Conservation (phyloP, 2,113 vertebrate species). For the Cavia porcellus region DNA sequence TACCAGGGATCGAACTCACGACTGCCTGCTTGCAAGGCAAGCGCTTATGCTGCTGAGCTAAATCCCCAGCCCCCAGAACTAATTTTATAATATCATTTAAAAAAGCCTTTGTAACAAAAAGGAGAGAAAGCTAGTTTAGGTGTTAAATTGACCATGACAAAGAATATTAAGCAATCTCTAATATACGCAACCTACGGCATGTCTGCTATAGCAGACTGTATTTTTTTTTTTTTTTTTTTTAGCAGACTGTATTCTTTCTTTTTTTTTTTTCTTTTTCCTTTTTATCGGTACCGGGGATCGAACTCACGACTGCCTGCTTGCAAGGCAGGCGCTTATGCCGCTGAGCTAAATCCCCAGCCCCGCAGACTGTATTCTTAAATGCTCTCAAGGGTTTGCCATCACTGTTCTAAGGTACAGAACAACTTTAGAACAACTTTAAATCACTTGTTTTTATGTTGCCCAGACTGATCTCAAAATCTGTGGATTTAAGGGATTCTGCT, state of each 20-base stretch:
- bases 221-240: neutral
- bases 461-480: neutral
- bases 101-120: neutral
- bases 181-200: neutral
- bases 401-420: neutral
- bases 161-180: constrained; percentile 39
- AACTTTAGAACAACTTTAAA: neutral
- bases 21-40: too few species aligned
- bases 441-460: neutral
- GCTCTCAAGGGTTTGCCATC: neutral
- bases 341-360: too few species aligned
- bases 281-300: too few species aligned
- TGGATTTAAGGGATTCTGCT: neutral
- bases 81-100: constrained; percentile 18
- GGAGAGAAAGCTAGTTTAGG: neutral
- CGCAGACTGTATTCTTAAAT: neutral
- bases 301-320: too few species aligned
- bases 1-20: too few species aligned
- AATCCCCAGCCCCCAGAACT: neutral
- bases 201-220: neutral
- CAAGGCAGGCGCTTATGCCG: too few species aligned
- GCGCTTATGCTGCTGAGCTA: too few species aligned
- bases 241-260: neutral
- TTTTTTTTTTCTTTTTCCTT: too few species aligned
- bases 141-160: constrained; percentile 7